Evolutionary conservation across 2,113 vertebrate species (phyloP), one percentile per base, ranked within the genome.

Genomic region (Sapajus apella): DNA sequence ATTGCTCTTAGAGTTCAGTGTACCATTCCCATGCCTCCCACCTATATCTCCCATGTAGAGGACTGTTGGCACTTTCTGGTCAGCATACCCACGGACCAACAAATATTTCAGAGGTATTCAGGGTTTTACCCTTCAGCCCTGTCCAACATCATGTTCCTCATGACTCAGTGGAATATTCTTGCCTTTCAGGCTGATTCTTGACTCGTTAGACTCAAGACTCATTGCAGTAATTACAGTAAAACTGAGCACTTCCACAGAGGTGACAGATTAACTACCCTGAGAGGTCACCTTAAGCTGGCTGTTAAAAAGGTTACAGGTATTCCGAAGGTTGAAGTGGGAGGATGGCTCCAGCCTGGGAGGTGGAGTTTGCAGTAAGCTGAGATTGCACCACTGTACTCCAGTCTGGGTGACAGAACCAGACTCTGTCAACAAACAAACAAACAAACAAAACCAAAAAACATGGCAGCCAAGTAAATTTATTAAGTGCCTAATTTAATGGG

Each of bases 401-500:
- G 11, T 27, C 61, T 64, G 61, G 11, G 27, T 64, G 58, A 64
- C 25, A 27, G 58, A 64, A 64, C 58, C 58, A 13, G 58, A 64
- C 25, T 11, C 13, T 92, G 92, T 94, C 92, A 90, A 93, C 73
- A 79, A 75, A 66, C 37, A 61, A 61, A 37, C 73, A 84, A 76
- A 40, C 35, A 66, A 97, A 47, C 45, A 32, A 79, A 77, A 61
- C 87, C 91, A 80, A 92, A 92, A 64, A 66, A 47, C 9, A 50
- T 52, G 52, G 40, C 47, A 75, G 64, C 45, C 64, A 81, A 50
- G 76, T 85, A 30, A 45, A 92, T 68, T 89, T 94, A 85, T 58
- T 80, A 85, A 96, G 84, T 66, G 55, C 66, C 75, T 95, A 68
- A 80, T 64, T 92, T 89, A 87, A 81, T 43, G 45, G 56, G 52